Base-by-base conservation (phyloP, 2,113 vertebrate species). In the Rhipidura dahli region DNA sequence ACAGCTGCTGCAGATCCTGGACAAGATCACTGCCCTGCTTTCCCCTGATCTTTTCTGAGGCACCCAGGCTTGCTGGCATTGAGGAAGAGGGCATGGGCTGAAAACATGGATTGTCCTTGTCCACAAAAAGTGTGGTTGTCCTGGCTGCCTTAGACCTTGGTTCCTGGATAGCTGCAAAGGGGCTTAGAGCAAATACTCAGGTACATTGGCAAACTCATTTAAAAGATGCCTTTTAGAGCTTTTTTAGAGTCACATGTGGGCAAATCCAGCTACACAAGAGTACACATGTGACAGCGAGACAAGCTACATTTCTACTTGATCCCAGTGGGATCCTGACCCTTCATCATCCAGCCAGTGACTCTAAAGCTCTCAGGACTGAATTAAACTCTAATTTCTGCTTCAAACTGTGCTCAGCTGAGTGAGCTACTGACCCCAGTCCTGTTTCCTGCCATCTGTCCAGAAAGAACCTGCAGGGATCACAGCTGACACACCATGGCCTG, bases 201-300 rank as follows among this genome's bases (percentile, higher is more conserved):
- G 16, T 49, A 18, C 7, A 23, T 2, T 65, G 71, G 61, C n/a
- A 87, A 42, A 37, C 22, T 40, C 31, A n/a, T 49, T 49, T 50
- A 49, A 11, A 60, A 30, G 6, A 44, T 2, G 3, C 33, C 12
- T 75, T 61, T 49, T 10, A 44, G 37, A 57, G 54, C n/a, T 90
- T 78, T 64, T 57, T 11, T 45, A 57, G 30, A 45, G 18, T 42
- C 56, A 69, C 33, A 40, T 0, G 0, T 20, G 26, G 54, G 60
- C 50, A 87, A 61, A 72, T 33, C 20, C 45, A 78, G 15, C 33
- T 28, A 37, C 40, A 65, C 15, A 19, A 44, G 6, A 4, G 10
- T n/a, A 31, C 1, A 6, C 2, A 0, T 1, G 4, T 24, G 31
- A 73, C 35, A 89, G 33, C 3, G 27, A 82, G 66, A 37, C 3